A percentile compares a stretch with the other conserved stretches of the same genome.
Conservation (phyloP, 2,888 invertebrate genomes). For the Kryphioiulus occultus region DNA sequence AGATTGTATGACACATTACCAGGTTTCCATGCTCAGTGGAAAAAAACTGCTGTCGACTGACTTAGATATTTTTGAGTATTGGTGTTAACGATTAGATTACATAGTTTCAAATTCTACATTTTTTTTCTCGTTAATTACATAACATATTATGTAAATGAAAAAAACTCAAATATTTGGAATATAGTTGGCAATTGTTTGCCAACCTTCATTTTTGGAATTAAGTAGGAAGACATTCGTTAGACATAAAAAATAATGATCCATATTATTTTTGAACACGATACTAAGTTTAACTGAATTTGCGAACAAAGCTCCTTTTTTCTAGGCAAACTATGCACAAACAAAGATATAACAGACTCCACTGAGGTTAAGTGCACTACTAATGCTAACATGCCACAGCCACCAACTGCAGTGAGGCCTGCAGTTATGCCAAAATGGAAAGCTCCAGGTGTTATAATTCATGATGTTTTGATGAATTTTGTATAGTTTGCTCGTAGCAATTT, state of each 20-base stretch:
- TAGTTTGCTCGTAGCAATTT: background rate
- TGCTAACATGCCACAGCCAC: background rate
- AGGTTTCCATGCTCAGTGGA: too few relatives aligned
- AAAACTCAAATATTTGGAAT: too few relatives aligned
- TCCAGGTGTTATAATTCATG: background rate
- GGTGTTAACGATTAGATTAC: too few relatives aligned
- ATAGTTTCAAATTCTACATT: too few relatives aligned
- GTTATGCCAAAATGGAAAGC: constrained; percentile 5
- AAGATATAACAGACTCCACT: background rate
- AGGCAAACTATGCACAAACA: background rate
- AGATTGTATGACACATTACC: too few relatives aligned
- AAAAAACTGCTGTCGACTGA: too few relatives aligned
- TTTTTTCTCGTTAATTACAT: too few relatives aligned
- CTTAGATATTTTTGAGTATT: too few relatives aligned
- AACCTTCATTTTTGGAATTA: background rate
- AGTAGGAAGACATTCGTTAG: background rate
- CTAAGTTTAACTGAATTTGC: too few relatives aligned
- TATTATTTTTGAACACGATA: too few relatives aligned
- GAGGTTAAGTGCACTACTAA: background rate
- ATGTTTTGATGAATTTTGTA: background rate
- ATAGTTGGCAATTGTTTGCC: background rate
- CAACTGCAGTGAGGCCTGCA: background rate
- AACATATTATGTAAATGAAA: too few relatives aligned
- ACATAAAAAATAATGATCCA: too few relatives aligned
- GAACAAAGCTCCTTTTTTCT: background rate